phyloP scores from a whole-genome alignment of 1,140 invertebrate genomes.

The Sipha flava region DNA sequence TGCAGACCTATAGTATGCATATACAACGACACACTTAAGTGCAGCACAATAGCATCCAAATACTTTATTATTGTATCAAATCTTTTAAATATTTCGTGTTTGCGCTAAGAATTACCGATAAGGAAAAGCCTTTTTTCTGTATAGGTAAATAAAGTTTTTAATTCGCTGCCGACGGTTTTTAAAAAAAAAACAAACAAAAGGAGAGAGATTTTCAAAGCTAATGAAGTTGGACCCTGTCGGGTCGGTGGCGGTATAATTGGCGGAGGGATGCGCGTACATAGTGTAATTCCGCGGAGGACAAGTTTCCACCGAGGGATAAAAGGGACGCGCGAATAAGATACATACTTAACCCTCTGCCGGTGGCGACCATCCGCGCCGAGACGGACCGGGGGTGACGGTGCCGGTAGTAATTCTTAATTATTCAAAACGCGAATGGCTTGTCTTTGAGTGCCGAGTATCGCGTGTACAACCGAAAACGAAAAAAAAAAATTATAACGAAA shows the following conservation, averaged over 20 bases:
- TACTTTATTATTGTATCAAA: too few relatives aligned
- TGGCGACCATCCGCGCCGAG: too few relatives aligned
- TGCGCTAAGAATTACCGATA: neutral
- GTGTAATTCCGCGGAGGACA: too few relatives aligned
- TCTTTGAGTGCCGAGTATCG: neutral
- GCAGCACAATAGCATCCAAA: neutral
- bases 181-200: neutral
- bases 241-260: neutral
- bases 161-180: neutral
- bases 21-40: too few relatives aligned
- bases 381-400: neutral
- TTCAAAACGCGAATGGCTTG: neutral
- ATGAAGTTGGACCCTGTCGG: constrained; percentile 3
- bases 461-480: neutral
- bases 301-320: too few relatives aligned
- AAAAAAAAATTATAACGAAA: neutral
- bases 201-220: neutral
- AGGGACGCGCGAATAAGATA: too few relatives aligned
- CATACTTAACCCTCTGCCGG: too few relatives aligned
- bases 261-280: too few relatives aligned
- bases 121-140: neutral
- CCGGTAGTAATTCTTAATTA: neutral
- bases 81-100: constrained; percentile 1
- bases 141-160: neutral
- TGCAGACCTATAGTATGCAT: too few relatives aligned